Base-by-base conservation (phyloP, 1,140 invertebrate genomes). In the Eriocheir sinensis region DNA sequence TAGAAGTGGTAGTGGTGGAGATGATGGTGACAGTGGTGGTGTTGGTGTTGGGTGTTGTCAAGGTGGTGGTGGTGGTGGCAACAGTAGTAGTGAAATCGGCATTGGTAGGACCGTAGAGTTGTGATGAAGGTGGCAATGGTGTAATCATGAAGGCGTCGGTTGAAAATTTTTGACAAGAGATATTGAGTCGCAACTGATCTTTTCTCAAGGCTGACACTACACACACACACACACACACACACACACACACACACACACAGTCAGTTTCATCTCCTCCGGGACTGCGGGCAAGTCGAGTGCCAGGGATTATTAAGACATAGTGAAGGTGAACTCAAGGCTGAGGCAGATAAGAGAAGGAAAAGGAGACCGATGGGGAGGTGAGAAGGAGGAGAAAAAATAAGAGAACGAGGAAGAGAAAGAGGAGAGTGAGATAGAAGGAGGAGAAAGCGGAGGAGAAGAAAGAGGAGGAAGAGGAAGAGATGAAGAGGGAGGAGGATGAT, bases 231-330 rank as follows among this genome's bases (percentile, higher is more conserved):
- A 72, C 53, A 72, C 53, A 72, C 53, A 72, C 60, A 72, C 60
- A 72, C 60, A 72, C 60, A 72, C 60, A 72, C 60, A 72, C 60
- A 72, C 60, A 72, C 60, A 72, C 60, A 72, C 60, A 72, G 3
- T n/a, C 60, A 72, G 8, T 72, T 72, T 8, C 60, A 72, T n/a
- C 60, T 72, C 60, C 60, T n/a, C 21, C 60, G n/a, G 1, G 21
- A n/a, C n/a, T n/a, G n/a, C n/a, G n/a, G 3, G 34, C 30, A 36
- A n/a, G 81, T n/a, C 60, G n/a, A 72, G 60, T n/a, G n/a, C n/a
- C n/a, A n/a, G n/a, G 60, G 60, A 72, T 72, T n/a, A 72, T 72
- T 72, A n/a, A 72, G n/a, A 72, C 60, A 72, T 4, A n/a, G n/a
- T n/a, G 27, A n/a, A n/a, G 60, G 60, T n/a, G 60, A 72, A 0